These are phyloP conservation scores for Chlorops oryzae DNA, from an alignment of 1,140 invertebrate genomes.

Conservation along the genomic window DNA sequence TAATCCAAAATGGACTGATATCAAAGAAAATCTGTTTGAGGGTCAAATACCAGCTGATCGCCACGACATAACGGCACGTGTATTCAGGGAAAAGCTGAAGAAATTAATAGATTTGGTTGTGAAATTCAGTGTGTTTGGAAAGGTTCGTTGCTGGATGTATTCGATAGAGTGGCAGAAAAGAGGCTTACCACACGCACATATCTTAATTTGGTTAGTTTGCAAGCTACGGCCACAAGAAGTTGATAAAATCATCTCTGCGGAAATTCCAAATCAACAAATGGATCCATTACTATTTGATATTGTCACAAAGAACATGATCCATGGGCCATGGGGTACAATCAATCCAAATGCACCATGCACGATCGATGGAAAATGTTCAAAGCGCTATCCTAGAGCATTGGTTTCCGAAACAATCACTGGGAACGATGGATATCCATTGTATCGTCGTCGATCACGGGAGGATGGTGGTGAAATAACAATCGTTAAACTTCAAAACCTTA, in stretches of 20 bases:
- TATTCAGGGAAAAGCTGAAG: constrained; percentile 51
- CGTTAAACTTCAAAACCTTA: too few relatives aligned
- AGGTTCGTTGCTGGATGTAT: constrained; percentile 45
- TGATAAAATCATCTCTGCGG: too few relatives aligned
- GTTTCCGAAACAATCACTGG: constrained; percentile 22
- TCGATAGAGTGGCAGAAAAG: constrained; percentile 52
- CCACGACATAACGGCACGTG: constrained; percentile 41
- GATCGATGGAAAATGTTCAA: constrained; percentile 33
- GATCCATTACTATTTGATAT: constrained; percentile 46
- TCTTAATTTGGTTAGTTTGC: background rate
- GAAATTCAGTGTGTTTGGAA: constrained; percentile 40
- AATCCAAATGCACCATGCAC: constrained; percentile 29
- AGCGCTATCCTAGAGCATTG: constrained; percentile 23
- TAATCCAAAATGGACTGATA: constrained; percentile 51
- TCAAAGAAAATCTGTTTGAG: constrained; percentile 27
- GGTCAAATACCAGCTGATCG: constrained; percentile 32
- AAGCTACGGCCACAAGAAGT: too few relatives aligned
- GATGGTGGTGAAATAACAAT: too few relatives aligned
- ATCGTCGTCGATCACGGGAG: too few relatives aligned
- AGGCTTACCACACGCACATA: constrained; percentile 11
- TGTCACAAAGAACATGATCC: constrained; percentile 49
- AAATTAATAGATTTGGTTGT: constrained; percentile 48
- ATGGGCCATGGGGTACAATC: constrained; percentile 50
- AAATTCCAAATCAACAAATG: constrained; percentile 43
- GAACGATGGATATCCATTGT: too few relatives aligned